Conservation (phyloP, 2,888 invertebrate genomes). For the Lottia scabra region DNA sequence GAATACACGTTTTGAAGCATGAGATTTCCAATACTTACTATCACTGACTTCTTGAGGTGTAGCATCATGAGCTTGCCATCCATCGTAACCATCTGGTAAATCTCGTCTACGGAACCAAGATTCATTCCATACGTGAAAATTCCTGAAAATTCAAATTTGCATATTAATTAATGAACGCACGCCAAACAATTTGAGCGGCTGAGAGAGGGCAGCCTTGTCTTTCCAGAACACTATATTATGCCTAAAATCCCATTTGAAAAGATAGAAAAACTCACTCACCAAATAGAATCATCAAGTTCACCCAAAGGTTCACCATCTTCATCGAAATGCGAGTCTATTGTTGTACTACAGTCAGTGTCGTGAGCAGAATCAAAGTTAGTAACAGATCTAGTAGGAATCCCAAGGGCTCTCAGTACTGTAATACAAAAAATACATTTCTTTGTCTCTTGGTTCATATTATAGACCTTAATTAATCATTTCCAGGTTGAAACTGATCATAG, state of each 20-base stretch:
- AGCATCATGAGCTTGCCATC: slow-evolving; percentile 66
- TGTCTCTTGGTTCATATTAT: too few species aligned
- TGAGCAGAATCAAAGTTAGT: slow-evolving; percentile 65
- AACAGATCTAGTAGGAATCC: slow-evolving; percentile 62
- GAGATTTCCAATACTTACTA: slow-evolving; percentile 32
- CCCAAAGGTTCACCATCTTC: slow-evolving; percentile 74
- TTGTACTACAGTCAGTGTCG: slow-evolving; percentile 61
- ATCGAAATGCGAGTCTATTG: slow-evolving; percentile 68
- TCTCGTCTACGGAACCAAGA: slow-evolving; percentile 59
- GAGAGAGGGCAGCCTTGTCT: too few species aligned
- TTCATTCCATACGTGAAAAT: slow-evolving; percentile 68
- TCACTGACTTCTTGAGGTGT: slow-evolving; percentile 65
- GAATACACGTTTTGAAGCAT: too few species aligned
- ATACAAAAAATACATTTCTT: neutral
- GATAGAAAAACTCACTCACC: slow-evolving; percentile 63
- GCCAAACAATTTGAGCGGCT: too few species aligned
- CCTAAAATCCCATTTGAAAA: too few species aligned
- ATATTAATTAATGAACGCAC: neutral
- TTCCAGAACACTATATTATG: too few species aligned
- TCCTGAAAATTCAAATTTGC: too few species aligned
- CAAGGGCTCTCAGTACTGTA: slow-evolving; percentile 53
- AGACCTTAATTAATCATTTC: too few species aligned
- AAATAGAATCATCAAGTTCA: slow-evolving; percentile 81
- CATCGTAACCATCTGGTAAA: slow-evolving; percentile 62
- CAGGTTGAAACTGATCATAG: too few species aligned